Conservation (phyloP, 2,888 invertebrate species). For the Sepioteuthis lessoniana region DNA sequence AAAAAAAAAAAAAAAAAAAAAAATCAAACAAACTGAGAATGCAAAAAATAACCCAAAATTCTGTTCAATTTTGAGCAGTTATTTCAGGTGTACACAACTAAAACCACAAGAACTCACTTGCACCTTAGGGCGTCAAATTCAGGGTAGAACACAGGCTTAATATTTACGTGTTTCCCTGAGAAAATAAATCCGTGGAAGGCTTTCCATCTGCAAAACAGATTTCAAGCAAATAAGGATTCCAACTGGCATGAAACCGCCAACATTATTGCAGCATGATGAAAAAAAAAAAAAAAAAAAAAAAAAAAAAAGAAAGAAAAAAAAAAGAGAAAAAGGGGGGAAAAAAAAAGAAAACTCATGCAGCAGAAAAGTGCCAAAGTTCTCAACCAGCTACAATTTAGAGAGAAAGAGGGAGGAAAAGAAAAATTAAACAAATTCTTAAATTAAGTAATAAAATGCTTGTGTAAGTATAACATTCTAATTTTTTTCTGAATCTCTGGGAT, state of each 20-base stretch:
- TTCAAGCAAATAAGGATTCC: not conserved
- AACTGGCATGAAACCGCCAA: not conserved
- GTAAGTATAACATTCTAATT: too few species aligned
- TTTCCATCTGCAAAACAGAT: not conserved
- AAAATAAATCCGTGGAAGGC: not conserved
- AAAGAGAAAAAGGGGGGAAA: too few species aligned
- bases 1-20: not conserved
- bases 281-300: too few species aligned
- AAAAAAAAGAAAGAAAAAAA: too few species aligned
- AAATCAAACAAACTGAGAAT: too few species aligned
- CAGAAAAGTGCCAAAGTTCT: not conserved
- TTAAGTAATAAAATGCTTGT: not conserved
- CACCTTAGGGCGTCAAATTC: not conserved
- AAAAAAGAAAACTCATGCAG: too few species aligned
- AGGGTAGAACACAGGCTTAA: not conserved
- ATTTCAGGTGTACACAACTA: not conserved
- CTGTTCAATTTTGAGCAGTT: not conserved
- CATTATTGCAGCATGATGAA: too few species aligned
- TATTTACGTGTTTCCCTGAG: not conserved
- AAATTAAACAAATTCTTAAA: not conserved
- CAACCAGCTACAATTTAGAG: not conserved
- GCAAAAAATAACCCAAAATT: not conserved
- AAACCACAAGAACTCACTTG: not conserved
- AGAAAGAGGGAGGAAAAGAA: too few species aligned
- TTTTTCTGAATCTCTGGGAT: too few species aligned